Evolutionary conservation across 2,888 invertebrate species (phyloP), one percentile per base, ranked within the genome.

Genomic region (Phytoseiulus persimilis): DNA sequence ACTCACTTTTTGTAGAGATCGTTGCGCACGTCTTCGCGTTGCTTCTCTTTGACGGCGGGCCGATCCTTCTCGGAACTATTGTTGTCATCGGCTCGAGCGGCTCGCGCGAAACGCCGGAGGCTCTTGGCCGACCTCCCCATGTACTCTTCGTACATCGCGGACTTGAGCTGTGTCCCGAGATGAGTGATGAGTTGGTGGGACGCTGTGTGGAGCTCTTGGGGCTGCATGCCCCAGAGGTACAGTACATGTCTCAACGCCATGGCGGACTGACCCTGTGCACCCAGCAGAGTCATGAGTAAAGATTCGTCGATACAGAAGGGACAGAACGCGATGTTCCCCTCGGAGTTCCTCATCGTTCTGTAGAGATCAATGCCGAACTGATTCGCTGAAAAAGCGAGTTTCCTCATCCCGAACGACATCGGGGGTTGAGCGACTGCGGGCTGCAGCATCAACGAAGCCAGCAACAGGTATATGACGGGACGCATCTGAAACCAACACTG

Each of bases 311-410:
- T 90, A 89, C 91, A 91, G 90, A 91, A 91, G 0, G 91, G 91
- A 87, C 91, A 91, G 83, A 91, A 89, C 6, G 91, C 91, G 33
- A 91, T 90, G 32, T 91, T 90, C 14, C 90, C 90, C 6, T 91
- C 90, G 32, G 91, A 90, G n/a, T 83, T 32, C 3, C 83, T 89
- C 89, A 91, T 90, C 9, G 91, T 91, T 32, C 91, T 89, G 89
- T 91, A 90, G 31, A 91, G 83, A 83, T 91, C 91, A 31, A 91
- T 87, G 3, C 91, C 91, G 31, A 91, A 91, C 89, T 91, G 91
- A 89, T 91, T 91, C 89, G 91, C 91, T 14, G 91, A 91, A 32
- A 91, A 91, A n/a, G 91, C 91, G 31, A 91, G 90, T 89, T 91
- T 91, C 11, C 91, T 89, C 91, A 91, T 91, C 28, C 90, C 91